Base-by-base conservation (phyloP, 2,113 vertebrate genomes). In the Dasyprocta punctata region DNA sequence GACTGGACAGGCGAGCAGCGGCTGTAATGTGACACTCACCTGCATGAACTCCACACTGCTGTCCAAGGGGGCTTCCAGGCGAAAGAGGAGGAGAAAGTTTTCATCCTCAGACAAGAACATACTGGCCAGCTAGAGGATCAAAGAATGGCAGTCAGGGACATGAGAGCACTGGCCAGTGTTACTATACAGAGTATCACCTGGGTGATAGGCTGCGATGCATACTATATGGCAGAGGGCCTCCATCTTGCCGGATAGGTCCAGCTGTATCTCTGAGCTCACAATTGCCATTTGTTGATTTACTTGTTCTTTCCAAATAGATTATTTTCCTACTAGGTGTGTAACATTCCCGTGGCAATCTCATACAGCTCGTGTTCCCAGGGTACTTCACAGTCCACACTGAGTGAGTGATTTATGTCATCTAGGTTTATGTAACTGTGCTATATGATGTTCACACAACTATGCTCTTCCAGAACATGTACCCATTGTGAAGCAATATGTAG, bases 1-100 rank as follows among this genome's bases (percentile, higher is more conserved):
- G 33, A 36, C 67, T 8, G 4, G 52, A 20, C 36, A 28, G 38
- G 36, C 26, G 26, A 44, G 73, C 44, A 78, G 44, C 1, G 7
- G 28, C 75, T 33, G 14, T 44, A 47, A 14, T 47, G 13, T 7
- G 16, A 14, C 67, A 93, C 98, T 88, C 94, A 99, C 99, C 99
- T 99, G 98, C 99, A 99, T 99, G 89, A 99, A 99, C 94, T 99
- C 99, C 77, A 99, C 99, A 0, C 99, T 99, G 98, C 99, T 99
- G 98, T 99, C 99, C 98, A 99, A 97, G 69, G 99, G 98, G 58
- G 99, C 98, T 98, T 99, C 99, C 97, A 99, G 98, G 67, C 98
- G 99, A 97, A 99, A 99, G 90, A 99, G 95, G 92, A 99, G 98
- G 84, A 99, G 98, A 97, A 99, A 99, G 98, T 99, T 99, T 98